Evolutionary conservation across 2,113 vertebrate genomes (phyloP).

Genomic region (Peromyscus polionotus): DNA sequence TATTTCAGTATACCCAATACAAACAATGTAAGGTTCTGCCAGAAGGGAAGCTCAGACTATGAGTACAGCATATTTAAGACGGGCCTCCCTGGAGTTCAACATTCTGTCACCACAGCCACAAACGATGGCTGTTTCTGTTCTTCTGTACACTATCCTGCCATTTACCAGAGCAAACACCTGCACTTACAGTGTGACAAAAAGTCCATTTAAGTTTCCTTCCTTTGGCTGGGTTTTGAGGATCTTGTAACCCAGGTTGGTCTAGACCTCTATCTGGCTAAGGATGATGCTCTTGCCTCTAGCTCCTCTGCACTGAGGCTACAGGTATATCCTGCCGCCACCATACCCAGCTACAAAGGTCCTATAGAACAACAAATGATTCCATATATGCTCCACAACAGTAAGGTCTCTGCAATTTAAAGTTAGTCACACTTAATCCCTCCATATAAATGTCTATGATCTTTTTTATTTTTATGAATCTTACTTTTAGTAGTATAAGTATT

Average conservation of each 20-base stretch:
- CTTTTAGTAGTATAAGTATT: not conserved
- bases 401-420: not conserved
- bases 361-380: not conserved
- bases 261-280: not conserved
- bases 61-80: not conserved
- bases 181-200: conserved; percentile 35
- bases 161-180: not conserved
- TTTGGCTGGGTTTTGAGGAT: not conserved
- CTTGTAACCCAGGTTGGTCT: not conserved
- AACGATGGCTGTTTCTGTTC: conserved; percentile 9
- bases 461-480: conserved; percentile 8
- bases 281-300: no score
- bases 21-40: not conserved
- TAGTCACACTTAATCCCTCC: not conserved
- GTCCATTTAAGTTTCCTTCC: not conserved
- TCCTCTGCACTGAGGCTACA: not conserved
- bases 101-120: not conserved
- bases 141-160: conserved; percentile 9
- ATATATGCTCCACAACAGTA: conserved; percentile 12
- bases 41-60: not conserved
- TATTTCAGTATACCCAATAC: conserved; percentile 1
- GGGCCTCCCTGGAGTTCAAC: not conserved
- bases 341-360: not conserved
- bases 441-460: not conserved
- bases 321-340: not conserved